A percentile compares a stretch with the other conserved stretches of the same genome.
Conservation (phyloP, 2,888 invertebrate species). For the Scelioninae gen. 1 region DNA sequence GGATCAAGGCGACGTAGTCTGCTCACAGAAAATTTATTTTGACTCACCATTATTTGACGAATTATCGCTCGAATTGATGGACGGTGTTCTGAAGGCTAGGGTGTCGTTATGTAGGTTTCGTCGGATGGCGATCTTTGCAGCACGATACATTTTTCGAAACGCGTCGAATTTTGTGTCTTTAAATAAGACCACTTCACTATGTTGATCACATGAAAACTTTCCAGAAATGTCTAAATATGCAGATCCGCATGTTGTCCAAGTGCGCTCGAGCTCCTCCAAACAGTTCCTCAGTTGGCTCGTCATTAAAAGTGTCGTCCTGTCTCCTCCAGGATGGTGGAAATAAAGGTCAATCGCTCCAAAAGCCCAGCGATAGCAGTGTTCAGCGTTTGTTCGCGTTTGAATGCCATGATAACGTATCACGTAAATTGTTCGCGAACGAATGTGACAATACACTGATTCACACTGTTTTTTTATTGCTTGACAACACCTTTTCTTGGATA, state of each 20-base stretch:
- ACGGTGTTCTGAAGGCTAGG: not conserved
- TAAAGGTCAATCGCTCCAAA: not conserved
- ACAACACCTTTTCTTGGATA: too few species aligned
- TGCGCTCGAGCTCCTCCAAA: conserved; percentile 5
- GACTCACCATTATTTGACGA: not conserved
- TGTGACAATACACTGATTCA: too few species aligned
- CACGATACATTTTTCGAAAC: not conserved
- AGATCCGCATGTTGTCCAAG: conserved; percentile 1
- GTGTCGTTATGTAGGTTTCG: not conserved
- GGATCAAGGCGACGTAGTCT: conserved; percentile 1
- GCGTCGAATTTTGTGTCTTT: not conserved
- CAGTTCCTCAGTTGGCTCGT: not conserved
- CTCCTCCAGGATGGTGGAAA: not conserved
- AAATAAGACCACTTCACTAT: not conserved
- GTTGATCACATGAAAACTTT: not conserved
- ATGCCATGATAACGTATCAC: too few species aligned
- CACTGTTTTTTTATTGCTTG: too few species aligned
- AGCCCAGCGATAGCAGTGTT: too few species aligned
- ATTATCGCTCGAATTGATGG: not conserved
- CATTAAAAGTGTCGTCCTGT: not conserved
- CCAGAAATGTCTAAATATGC: conserved; percentile 3
- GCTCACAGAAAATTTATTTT: conserved; percentile 4
- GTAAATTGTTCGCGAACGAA: too few species aligned
- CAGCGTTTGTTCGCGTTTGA: too few species aligned
- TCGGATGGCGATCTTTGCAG: conserved; percentile 12